Conservation (phyloP, 2,888 invertebrate genomes). For the Yponomeuta malinellus region DNA sequence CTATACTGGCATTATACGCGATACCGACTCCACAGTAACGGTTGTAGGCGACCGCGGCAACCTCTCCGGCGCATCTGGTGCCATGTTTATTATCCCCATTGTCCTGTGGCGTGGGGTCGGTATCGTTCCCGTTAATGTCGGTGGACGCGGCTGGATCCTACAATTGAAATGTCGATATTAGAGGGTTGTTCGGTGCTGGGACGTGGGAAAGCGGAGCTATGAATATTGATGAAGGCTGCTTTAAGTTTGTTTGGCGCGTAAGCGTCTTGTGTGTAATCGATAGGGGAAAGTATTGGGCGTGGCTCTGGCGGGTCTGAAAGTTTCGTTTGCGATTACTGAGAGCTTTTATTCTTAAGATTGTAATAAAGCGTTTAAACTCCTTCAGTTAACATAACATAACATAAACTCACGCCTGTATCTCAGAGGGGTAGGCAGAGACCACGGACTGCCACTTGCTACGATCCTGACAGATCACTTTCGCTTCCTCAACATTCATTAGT, state of each 20-base stretch:
- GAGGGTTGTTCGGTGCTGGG: conserved; percentile 4
- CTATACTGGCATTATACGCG: conserved; percentile 97
- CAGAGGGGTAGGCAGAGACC: too few species aligned
- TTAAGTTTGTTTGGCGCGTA: conserved; percentile 18
- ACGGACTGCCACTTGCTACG: too few species aligned
- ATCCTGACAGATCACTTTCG: too few species aligned
- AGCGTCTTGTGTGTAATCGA: neutral
- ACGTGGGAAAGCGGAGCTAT: conserved; percentile 8
- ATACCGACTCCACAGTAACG: conserved; percentile 98
- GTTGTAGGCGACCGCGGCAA: conserved; percentile 97
- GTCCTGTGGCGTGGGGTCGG: conserved; percentile 98
- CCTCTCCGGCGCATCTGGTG: conserved; percentile 98
- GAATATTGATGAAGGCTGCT: conserved; percentile 17
- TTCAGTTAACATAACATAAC: too few species aligned
- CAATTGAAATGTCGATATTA: conserved; percentile 30
- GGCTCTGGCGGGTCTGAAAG: neutral
- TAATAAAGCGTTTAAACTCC: too few species aligned
- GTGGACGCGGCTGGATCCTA: conserved; percentile 96
- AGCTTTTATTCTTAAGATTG: too few species aligned
- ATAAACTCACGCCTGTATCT: too few species aligned
- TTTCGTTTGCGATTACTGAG: neutral
- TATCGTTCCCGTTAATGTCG: conserved; percentile 98
- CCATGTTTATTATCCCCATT: conserved; percentile 99
- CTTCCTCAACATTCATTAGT: too few species aligned
- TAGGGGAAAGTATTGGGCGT: neutral